These are phyloP conservation scores for Idaea aversata DNA, from an alignment of 2,888 invertebrate genomes.

Conservation along the genomic window DNA sequence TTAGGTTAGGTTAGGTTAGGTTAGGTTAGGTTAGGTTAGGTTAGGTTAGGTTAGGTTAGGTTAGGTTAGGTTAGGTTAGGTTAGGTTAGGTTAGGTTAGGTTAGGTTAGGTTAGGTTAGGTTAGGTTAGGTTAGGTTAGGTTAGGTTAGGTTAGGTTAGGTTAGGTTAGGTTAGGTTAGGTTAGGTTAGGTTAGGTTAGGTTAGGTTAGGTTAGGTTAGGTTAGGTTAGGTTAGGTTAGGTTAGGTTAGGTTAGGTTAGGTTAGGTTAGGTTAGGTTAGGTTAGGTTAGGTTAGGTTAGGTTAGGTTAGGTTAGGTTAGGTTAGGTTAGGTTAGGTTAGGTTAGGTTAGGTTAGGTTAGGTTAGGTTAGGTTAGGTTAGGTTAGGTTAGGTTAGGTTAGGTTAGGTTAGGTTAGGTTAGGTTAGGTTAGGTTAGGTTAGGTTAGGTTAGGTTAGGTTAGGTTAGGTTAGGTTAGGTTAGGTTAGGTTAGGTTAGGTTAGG, in stretches of 20 bases:
- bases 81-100: too few species aligned
- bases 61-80: too few species aligned
- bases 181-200: constrained; percentile 35
- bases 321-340: constrained; percentile 24
- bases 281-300: constrained; percentile 21
- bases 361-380: constrained; percentile 23
- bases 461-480: constrained; percentile 22
- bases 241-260: constrained; percentile 22
- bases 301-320: constrained; percentile 24
- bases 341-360: constrained; percentile 24
- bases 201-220: constrained; percentile 22
- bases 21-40: too few species aligned
- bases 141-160: too few species aligned
- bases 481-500: constrained; percentile 21
- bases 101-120: too few species aligned
- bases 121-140: too few species aligned
- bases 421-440: constrained; percentile 22
- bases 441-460: constrained; percentile 23
- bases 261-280: constrained; percentile 21
- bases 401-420: constrained; percentile 21
- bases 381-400: constrained; percentile 21
- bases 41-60: too few species aligned
- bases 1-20: too few species aligned
- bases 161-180: too few species aligned
- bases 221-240: constrained; percentile 20